Evolutionary conservation across 1,140 invertebrate genomes (phyloP).

Genomic region (Drosophila varians): DNA sequence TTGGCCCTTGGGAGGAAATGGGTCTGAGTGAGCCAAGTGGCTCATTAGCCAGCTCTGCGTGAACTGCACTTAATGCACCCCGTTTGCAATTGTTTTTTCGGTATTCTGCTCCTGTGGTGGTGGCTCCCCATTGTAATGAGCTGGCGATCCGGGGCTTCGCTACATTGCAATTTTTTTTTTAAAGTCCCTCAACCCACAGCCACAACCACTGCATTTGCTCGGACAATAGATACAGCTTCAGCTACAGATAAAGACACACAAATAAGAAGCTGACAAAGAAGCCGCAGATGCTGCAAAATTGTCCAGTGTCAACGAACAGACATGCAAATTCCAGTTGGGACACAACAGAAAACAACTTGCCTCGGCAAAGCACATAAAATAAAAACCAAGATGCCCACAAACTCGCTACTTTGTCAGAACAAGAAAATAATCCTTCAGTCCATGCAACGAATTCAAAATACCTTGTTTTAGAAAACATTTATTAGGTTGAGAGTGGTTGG

Average conservation of each 20-base stretch:
- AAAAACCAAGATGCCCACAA: constrained; percentile 28
- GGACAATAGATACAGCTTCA: constrained; percentile 26
- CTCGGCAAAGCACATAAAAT: constrained; percentile 12
- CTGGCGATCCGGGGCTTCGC: constrained; percentile 9
- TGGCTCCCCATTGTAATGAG: constrained; percentile 48
- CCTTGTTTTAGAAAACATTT: not conserved
- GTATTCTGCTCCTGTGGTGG: constrained; percentile 17
- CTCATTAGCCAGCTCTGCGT: constrained; percentile 61
- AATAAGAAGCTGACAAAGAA: constrained; percentile 49
- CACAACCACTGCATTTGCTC: constrained; percentile 5
- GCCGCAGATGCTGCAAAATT: constrained; percentile 30
- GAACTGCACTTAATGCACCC: constrained; percentile 66
- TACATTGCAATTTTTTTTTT: too few species aligned
- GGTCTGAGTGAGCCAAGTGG: constrained; percentile 20
- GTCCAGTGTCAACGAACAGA: constrained; percentile 45
- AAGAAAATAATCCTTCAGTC: not conserved
- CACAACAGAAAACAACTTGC: constrained; percentile 32
- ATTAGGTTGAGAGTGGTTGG: not conserved
- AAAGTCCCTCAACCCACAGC: constrained; percentile 1
- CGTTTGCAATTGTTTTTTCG: constrained; percentile 44
- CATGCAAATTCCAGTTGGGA: constrained; percentile 39
- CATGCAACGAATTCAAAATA: not conserved
- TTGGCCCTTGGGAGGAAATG: not conserved
- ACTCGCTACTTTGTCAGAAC: constrained; percentile 30
- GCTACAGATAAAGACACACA: constrained; percentile 19